A percentile compares a stretch with the other conserved stretches of the same genome.
Evolutionary conservation across 2,888 invertebrate genomes (phyloP).

Genomic region (Tenthredo scrophulariae): DNA sequence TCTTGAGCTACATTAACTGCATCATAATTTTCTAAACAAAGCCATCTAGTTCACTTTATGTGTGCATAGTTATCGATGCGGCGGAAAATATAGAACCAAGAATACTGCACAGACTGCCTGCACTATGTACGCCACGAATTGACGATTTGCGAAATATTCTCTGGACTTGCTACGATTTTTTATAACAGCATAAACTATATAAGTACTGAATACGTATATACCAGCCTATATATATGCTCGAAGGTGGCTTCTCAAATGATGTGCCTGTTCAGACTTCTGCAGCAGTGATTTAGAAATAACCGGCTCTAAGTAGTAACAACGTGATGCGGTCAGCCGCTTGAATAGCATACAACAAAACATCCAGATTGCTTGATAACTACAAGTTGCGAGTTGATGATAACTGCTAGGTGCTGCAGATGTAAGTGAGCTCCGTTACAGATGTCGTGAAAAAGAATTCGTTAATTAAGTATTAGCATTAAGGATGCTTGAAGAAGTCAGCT

Average conservation of each 20-base stretch:
- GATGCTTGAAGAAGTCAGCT: not conserved
- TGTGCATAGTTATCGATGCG: not conserved
- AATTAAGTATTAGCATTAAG: not conserved
- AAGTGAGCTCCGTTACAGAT: not conserved
- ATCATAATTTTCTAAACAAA: constrained; percentile 4
- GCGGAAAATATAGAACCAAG: not conserved
- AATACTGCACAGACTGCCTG: not conserved
- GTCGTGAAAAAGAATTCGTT: not conserved
- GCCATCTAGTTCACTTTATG: not conserved
- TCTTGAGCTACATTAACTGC: not conserved
- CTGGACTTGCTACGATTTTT: not conserved
- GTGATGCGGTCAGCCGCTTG: constrained; percentile 36
- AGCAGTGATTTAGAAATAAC: not conserved
- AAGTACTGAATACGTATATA: not conserved
- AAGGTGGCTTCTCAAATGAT: not conserved
- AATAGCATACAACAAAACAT: not conserved
- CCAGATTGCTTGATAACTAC: not conserved
- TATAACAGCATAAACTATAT: not conserved
- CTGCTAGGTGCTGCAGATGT: not conserved
- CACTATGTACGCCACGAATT: not conserved
- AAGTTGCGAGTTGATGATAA: not conserved
- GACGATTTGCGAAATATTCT: not conserved
- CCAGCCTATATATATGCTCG: not conserved
- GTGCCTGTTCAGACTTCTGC: not conserved
- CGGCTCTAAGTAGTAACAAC: constrained; percentile 26